These are phyloP conservation scores for Onychomys leucogaster DNA, from an alignment of 2,797 vertebrate species.

Conservation along the genomic window DNA sequence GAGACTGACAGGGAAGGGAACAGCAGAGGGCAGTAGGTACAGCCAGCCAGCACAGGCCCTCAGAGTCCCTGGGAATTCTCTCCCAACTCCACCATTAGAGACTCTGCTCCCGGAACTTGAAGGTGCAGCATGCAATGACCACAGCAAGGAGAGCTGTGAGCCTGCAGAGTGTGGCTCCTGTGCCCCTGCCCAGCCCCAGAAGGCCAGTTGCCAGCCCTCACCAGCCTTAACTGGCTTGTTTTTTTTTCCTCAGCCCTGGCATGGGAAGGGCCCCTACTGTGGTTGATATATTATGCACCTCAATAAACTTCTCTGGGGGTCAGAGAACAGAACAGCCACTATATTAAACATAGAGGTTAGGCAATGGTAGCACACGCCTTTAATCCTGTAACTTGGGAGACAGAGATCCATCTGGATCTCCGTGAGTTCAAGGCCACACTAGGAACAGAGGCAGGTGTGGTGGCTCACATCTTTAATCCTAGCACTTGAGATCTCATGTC, in stretches of 20 bases:
- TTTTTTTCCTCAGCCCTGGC: neutral
- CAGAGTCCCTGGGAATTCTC: neutral
- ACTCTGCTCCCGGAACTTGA: neutral
- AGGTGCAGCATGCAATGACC: accelerated
- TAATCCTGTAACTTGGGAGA: no score
- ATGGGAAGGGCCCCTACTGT: neutral
- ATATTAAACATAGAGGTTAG: no score
- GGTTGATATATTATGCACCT: no score
- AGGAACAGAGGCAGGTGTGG: no score
- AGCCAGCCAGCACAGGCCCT: neutral
- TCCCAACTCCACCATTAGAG: neutral
- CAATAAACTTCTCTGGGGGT: no score
- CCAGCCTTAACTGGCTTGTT: neutral
- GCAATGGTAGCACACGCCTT: no score
- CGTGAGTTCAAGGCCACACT: no score
- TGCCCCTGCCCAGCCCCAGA: neutral
- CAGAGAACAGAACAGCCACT: no score
- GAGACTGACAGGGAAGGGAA: neutral
- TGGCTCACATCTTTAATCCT: no score
- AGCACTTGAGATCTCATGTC: no score
- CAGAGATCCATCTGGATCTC: no score
- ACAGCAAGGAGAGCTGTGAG: no score
- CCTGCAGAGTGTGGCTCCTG: neutral
- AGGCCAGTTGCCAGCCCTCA: neutral
- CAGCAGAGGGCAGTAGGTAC: neutral